Evolutionary conservation across 2,113 vertebrate genomes (phyloP).

Genomic region (Ceuthmochares aereus): DNA sequence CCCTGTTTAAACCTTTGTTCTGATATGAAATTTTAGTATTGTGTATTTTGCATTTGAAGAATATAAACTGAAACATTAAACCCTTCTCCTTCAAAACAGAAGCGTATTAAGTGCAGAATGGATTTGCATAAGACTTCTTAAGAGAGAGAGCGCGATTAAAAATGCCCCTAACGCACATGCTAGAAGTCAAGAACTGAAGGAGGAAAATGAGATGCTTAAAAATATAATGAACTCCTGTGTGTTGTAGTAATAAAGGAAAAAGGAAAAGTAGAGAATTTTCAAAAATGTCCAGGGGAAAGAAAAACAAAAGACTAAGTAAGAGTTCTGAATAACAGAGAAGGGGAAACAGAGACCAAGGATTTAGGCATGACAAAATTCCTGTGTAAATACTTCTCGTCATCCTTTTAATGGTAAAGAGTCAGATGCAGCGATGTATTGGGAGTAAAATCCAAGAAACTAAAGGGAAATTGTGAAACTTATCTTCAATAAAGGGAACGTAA

Average conservation of each 20-base stretch:
- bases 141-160: not conserved
- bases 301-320: not conserved
- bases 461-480: not conserved
- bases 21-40: not conserved
- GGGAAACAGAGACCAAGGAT: not conserved
- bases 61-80: slow-evolving; percentile 27
- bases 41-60: slow-evolving; percentile 17
- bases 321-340: not conserved
- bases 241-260: not conserved
- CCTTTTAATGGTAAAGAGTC: not conserved
- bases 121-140: slow-evolving; percentile 39
- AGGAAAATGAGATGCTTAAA: slow-evolving; percentile 19
- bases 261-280: not conserved
- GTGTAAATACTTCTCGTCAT: not conserved
- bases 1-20: slow-evolving; percentile 12
- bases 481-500: not conserved
- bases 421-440: not conserved
- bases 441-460: not conserved
- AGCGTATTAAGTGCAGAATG: not conserved
- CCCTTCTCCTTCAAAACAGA: not conserved
- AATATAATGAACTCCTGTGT: not conserved
- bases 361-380: not conserved
- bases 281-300: not conserved
- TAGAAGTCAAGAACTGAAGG: slow-evolving; percentile 2
- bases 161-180: not conserved